Evolutionary conservation across 1,140 invertebrate genomes (phyloP), one percentile per base, ranked within the genome.

Genomic region (Acromyrmex heyeri): DNA sequence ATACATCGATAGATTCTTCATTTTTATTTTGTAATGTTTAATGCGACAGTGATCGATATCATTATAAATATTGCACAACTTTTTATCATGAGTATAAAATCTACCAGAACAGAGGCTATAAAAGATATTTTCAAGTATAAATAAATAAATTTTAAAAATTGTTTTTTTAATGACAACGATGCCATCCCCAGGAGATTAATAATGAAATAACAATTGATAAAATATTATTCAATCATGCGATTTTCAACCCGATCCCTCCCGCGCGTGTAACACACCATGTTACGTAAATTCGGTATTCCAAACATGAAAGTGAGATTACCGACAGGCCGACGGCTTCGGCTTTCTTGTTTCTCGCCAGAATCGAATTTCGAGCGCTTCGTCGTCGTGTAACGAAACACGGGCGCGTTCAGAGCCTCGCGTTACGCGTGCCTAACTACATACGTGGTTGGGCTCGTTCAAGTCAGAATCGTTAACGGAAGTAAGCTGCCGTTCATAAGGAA

Each of bases 321-420:
- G 85, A 44, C 59, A 55, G 67, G 6, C 57, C 57, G 44, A 72
- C 55, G 48, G 61, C 86, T 79, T 90, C 88, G 78, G 72, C 85
- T 90, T 90, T 90, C 88, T 90, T 90, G 88, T 90, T 90, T 90
- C 88, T 88, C 73, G 86, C 77, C 76, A 90, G 88, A 90, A 90
- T 90, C 88, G 88, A 90, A 90, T 90, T 90, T 90, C 88, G 88
- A 83, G 88, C 88, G 88, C 86, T 76, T 90, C 88, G 88, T 78
- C 77, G 88, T 87, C 85, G 85, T 89, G 88, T 90, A 90, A 90
- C 86, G 88, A 87, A 90, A 90, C 88, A 89, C 88, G 85, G 85
- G 85, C 69, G 64, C 88, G 85, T 83, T 89, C 86, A 85, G 70
- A 87, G 88, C 88, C 85, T 90, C 88, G 85, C 88, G 85, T 90